Conservation (phyloP, 2,797 vertebrate genomes). For the Parauchenoglanis punctatus region DNA sequence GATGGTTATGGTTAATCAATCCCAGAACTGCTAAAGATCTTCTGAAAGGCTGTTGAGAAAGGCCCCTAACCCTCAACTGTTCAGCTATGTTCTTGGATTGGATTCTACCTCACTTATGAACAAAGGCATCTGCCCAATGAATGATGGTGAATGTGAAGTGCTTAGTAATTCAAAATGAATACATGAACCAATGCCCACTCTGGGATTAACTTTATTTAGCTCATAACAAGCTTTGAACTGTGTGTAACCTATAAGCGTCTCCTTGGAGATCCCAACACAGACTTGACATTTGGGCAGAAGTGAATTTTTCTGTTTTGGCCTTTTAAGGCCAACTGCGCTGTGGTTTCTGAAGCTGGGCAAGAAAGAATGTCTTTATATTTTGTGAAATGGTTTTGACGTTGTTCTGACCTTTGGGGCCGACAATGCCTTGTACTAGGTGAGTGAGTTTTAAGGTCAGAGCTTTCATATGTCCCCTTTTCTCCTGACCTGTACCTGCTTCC, state of each 20-base stretch:
- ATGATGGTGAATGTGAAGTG: not conserved
- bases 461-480: constrained; percentile 30
- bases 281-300: constrained; percentile 50
- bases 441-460: constrained; percentile 45
- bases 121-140: not conserved
- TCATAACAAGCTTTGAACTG: constrained; percentile 9
- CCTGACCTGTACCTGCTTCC: constrained; percentile 25
- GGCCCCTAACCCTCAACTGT: no score
- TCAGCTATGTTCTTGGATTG: not conserved
- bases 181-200: not conserved
- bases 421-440: constrained; percentile 30
- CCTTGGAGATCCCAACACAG: constrained; percentile 20
- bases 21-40: not conserved
- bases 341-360: constrained; percentile 23
- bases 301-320: constrained; percentile 36
- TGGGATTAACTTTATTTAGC: constrained; percentile 17
- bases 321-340: constrained; percentile 38
- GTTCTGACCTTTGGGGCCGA: constrained; percentile 35
- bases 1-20: not conserved
- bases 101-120: not conserved
- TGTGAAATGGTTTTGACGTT: constrained; percentile 13
- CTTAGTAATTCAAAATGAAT: not conserved
- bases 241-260: constrained; percentile 12
- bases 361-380: constrained; percentile 26
- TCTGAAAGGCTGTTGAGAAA: not conserved